Base-by-base conservation (phyloP, 2,797 vertebrate genomes). In the Gymnocypris eckloni region DNA sequence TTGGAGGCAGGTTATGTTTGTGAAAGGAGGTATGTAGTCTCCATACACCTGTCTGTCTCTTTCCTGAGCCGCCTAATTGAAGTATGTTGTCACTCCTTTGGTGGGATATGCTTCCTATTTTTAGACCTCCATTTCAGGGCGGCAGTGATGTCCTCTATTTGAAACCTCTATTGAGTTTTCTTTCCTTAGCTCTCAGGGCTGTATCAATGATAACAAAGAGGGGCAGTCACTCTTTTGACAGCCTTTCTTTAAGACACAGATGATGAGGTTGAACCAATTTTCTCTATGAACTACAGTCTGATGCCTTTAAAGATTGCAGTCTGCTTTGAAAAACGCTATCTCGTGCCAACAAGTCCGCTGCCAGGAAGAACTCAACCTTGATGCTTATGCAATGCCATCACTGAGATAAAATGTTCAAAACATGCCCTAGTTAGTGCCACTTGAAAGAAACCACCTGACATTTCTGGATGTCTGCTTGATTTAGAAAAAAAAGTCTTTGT, bases 91-190 rank as follows among this genome's bases (percentile, higher is more conserved):
- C 82, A 81, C 39, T 76, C 56, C 9, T 50, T 81, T 66, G 71
- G 81, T 56, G 64, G 86, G 87, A 83, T 25, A 22, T 41, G 39
- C 12, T 22, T 43, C 37, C 86, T 87, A 84, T 83, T 87, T 87
- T 88, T 88, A 90, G 85, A 82, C 67, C 76, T 73, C 25, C 15
- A 54, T 90, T 85, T 83, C 79, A 79, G 72, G 41, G 56, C 52
- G 52, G 80, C 56, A 15, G 25, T 90, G 77, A 89, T 86, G 84
- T 88, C 79, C 81, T 91, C 77, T 88, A 37, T 78, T 83, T 48
- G 43, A 81, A 85, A 67, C 82, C 77, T 71, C 67, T 73, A 67
- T 50, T 37, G 43, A 86, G 83, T 20, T 82, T 50, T 64, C 45
- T 43, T 48, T 52, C 13, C 28, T 67, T 79, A 20, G 16, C 28